These are phyloP conservation scores for Linepithema humile DNA, from an alignment of 1,140 invertebrate genomes.

Conservation along the genomic window DNA sequence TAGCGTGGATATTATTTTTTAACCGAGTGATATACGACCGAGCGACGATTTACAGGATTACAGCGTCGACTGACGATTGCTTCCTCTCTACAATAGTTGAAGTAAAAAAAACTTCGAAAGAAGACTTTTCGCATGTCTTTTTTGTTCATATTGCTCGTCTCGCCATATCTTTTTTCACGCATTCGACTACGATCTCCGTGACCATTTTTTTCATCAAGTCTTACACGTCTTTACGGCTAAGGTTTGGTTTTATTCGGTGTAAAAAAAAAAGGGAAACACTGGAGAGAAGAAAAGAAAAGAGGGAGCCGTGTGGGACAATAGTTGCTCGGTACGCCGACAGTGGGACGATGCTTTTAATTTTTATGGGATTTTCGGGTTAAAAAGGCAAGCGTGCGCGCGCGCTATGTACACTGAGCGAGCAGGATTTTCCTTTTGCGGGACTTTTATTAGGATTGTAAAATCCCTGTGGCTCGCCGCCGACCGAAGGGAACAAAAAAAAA, in stretches of 20 bases:
- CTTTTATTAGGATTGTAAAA: slow-evolving; percentile 72
- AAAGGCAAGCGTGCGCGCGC: slow-evolving; percentile 54
- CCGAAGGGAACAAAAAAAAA: slow-evolving; percentile 18
- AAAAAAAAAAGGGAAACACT: slow-evolving; percentile 63
- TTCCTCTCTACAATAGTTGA: slow-evolving; percentile 57
- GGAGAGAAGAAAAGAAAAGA: slow-evolving; percentile 65
- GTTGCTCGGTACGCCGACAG: neutral
- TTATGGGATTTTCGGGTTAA: slow-evolving; percentile 71
- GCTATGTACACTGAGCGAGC: neutral
- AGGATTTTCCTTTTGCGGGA: slow-evolving; percentile 54
- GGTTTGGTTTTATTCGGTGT: slow-evolving; percentile 51
- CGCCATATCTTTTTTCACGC: slow-evolving; percentile 37
- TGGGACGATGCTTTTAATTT: slow-evolving; percentile 72
- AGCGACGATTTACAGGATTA: slow-evolving; percentile 71
- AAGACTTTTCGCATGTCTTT: neutral
- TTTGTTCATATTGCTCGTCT: slow-evolving; percentile 25
- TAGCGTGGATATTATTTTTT: slow-evolving; percentile 70
- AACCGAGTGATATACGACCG: slow-evolving; percentile 67
- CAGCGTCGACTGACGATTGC: slow-evolving; percentile 65
- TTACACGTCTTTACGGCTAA: slow-evolving; percentile 52
- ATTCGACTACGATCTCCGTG: slow-evolving; percentile 18
- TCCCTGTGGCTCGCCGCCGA: slow-evolving; percentile 37
- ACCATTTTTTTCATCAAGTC: slow-evolving; percentile 25
- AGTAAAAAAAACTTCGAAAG: neutral
- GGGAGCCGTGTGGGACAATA: slow-evolving; percentile 16